Evolutionary conservation across 35 echinoderm and acorn worm genomes (phyloP).

Genomic region (Stichopus chloronotus): DNA sequence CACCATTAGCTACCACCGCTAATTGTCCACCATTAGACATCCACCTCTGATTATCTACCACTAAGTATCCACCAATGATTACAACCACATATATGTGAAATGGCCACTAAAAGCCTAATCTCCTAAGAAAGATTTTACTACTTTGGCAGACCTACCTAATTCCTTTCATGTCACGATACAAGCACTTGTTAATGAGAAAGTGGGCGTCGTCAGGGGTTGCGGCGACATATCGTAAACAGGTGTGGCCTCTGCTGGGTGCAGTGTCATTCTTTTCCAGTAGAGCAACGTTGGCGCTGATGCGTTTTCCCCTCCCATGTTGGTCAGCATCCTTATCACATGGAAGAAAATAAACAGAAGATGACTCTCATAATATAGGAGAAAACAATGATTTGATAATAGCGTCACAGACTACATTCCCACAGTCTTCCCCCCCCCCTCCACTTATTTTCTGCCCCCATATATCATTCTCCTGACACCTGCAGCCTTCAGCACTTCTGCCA

Average conservation of each 20-base stretch:
- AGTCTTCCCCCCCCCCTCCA: too few relatives aligned
- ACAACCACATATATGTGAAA: neutral
- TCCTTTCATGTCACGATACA: slow-evolving; percentile 93
- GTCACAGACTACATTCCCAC: too few relatives aligned
- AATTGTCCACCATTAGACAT: too few relatives aligned
- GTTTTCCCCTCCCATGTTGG: slow-evolving; percentile 87
- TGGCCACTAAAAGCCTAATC: too few relatives aligned
- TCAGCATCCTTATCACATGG: slow-evolving; percentile 74
- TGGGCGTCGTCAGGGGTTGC: slow-evolving; percentile 90
- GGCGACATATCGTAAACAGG: slow-evolving; percentile 86
- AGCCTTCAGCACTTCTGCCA: too few relatives aligned
- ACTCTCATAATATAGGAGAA: neutral
- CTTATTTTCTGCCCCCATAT: too few relatives aligned
- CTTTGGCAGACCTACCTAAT: slow-evolving; percentile 67
- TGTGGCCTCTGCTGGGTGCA: slow-evolving; percentile 61
- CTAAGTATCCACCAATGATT: neutral
- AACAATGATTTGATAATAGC: neutral
- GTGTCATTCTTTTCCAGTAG: slow-evolving; percentile 84
- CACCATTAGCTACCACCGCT: too few relatives aligned
- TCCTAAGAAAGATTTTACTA: neutral
- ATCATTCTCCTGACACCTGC: too few relatives aligned
- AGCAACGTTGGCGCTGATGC: slow-evolving; percentile 93
- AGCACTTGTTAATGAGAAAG: slow-evolving; percentile 79
- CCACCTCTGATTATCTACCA: too few relatives aligned
- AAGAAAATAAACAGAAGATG: neutral